Conservation (phyloP, 2,797 vertebrate genomes). For the Paguma larvata region DNA sequence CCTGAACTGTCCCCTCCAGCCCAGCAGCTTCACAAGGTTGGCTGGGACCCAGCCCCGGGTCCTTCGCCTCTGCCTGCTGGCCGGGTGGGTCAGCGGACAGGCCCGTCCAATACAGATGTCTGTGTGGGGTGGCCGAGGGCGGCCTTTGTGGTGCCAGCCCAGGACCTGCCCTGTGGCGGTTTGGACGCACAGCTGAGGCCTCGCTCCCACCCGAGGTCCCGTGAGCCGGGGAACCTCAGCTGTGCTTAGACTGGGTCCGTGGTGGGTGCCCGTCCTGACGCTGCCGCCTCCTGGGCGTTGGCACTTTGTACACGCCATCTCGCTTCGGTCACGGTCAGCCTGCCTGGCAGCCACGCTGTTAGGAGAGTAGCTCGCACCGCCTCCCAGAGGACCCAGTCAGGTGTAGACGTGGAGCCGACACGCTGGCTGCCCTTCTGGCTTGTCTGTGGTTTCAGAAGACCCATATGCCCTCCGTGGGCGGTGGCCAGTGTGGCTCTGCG, state of each 20-base stretch:
- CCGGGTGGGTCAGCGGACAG: not conserved
- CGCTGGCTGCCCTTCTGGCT: accelerated
- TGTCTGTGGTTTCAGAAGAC: not conserved
- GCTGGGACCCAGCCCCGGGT: not conserved
- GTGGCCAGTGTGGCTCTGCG: not conserved
- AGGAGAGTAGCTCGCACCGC: not conserved
- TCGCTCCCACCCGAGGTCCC: not conserved
- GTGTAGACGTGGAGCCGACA: not conserved
- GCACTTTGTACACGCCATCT: accelerated
- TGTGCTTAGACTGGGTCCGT: no score
- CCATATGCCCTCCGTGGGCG: accelerated
- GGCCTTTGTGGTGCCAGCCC: not conserved
- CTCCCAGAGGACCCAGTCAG: not conserved
- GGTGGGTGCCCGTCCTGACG: accelerated
- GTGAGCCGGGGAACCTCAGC: not conserved
- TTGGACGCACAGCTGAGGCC: not conserved
- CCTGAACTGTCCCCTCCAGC: not conserved
- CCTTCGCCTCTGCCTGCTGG: not conserved
- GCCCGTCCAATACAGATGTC: not conserved
- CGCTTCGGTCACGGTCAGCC: not conserved
- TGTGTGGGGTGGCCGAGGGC: not conserved
- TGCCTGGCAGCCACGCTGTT: not conserved
- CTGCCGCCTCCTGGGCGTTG: not conserved
- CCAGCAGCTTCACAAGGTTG: not conserved
- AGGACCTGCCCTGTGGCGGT: not conserved